Evolutionary conservation across 1,140 invertebrate genomes (phyloP).

Genomic region (Melanaphis sacchari): DNA sequence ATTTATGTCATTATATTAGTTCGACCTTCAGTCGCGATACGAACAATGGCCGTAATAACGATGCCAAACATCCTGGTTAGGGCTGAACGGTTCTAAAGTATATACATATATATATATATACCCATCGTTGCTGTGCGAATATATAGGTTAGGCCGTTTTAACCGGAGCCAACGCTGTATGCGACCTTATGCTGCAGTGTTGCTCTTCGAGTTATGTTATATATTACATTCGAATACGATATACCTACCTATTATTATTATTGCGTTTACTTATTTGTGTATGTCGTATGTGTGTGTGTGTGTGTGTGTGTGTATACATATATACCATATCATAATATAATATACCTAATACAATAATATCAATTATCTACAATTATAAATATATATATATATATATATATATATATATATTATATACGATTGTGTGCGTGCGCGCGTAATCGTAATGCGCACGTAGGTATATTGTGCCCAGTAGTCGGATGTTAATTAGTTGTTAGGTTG

Average conservation of each 20-base stretch:
- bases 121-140: background rate
- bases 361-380: too few species aligned
- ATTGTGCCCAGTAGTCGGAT: background rate
- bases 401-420: background rate
- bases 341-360: too few species aligned
- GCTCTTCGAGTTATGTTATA: background rate
- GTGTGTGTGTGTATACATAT: background rate
- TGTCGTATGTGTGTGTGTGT: background rate
- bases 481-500: background rate
- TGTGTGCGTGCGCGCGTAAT: background rate
- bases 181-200: background rate
- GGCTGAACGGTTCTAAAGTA: slow-evolving; percentile 52
- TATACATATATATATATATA: background rate
- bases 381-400: background rate
- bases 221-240: background rate
- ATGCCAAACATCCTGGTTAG: slow-evolving; percentile 49
- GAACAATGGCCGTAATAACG: slow-evolving; percentile 55
- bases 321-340: too few species aligned
- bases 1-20: slow-evolving; percentile 56
- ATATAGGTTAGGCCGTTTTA: slow-evolving; percentile 58
- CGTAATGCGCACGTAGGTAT: background rate
- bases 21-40: slow-evolving; percentile 49
- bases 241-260: background rate
- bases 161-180: background rate
- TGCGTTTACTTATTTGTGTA: background rate